Base-by-base conservation (phyloP, 2,888 invertebrate genomes). In the Hirtodrosophila duncani region DNA sequence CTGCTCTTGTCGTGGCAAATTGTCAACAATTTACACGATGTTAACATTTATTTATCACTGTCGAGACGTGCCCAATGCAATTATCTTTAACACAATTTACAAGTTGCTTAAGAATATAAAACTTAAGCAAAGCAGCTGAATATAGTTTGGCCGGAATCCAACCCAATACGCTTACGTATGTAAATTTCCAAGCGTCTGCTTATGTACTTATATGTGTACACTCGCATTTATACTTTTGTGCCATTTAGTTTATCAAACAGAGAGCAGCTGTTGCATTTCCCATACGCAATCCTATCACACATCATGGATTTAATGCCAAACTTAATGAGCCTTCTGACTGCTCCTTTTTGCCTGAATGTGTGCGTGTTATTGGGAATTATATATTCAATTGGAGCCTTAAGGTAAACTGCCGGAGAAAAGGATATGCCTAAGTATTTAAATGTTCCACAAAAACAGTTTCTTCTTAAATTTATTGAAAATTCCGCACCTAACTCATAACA, bases 21-120 rank as follows among this genome's bases (percentile, higher is more conserved):
- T 59, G n/a, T 62, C 59, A 69, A 60, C 69, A 74, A 69, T 74
- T 70, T 70, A 62, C 69, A 74, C 74, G 63, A 74, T 69, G 70
- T 69, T 69, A 69, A 69, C 69, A 69, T 69, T 69, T 74, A 66
- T 70, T 70, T 74, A 63, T 74, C 70, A 74, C 59, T 74, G 66
- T 69, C 69, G 69, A 49, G 56, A 50, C 56, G 65, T 61, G 65
- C n/a, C n/a, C n/a, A n/a, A n/a, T n/a, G n/a, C n/a, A n/a, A n/a
- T n/a, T n/a, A n/a, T n/a, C n/a, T 63, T 63, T 65, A 50, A 45
- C 53, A 38, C 38, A 43, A 48, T 64, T 26, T 44, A n/a, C n/a
- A n/a, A n/a, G 26, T 26, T 2, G 13, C 10, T 37, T 27, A 8
- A 16, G 41, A 14, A 14, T 42, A 31, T 43, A 20, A 10, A 18